These are phyloP conservation scores for Dunckerocampus dactyliophorus DNA, from an alignment of 2,113 vertebrate species.

Conservation along the genomic window DNA sequence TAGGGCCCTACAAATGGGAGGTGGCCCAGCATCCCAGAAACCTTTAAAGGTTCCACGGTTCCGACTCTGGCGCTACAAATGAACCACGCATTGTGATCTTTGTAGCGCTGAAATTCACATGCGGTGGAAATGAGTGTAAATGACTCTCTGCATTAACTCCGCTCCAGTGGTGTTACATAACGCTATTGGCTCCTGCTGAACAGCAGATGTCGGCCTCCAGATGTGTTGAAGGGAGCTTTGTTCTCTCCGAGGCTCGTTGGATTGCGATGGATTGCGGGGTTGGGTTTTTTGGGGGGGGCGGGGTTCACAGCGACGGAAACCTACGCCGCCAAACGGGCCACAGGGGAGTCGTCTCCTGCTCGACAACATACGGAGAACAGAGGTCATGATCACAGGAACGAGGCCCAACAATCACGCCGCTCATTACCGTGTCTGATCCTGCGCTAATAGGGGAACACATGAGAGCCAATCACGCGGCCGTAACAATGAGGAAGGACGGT, in stretches of 20 bases:
- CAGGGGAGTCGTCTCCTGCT: conserved; percentile 10
- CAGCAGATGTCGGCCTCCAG: conserved; percentile 50
- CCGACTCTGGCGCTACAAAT: too few species aligned
- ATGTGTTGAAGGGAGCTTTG: conserved; percentile 36
- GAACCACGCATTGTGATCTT: neutral
- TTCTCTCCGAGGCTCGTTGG: conserved; percentile 18
- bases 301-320: conserved; percentile 12
- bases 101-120: neutral
- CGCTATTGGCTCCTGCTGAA: neutral
- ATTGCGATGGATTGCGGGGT: conserved; percentile 31
- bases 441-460: neutral
- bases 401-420: neutral
- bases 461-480: conserved; percentile 7
- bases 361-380: conserved; percentile 24
- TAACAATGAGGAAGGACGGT: neutral
- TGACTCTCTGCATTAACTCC: neutral
- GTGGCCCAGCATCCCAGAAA: too few species aligned
- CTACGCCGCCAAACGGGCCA: conserved; percentile 27
- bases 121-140: neutral
- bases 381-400: conserved; percentile 10
- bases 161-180: neutral
- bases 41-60: too few species aligned
- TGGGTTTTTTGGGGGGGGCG: neutral
- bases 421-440: conserved; percentile 2
- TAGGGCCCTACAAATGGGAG: too few species aligned